Evolutionary conservation across 2,888 invertebrate species (phyloP).

Genomic region (Graphium colonna): DNA sequence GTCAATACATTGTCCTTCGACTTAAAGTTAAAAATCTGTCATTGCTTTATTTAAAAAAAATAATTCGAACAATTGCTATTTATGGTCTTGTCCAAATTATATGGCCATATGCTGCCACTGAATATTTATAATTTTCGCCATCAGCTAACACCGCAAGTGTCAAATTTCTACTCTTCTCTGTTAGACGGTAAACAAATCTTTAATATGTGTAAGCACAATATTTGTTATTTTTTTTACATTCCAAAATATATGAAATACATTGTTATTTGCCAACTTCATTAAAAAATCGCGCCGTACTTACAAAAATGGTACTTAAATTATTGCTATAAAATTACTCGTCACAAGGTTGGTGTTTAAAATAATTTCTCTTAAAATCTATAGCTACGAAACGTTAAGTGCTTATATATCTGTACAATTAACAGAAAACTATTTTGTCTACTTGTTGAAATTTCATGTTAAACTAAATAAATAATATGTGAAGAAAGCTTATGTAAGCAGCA

Average conservation of each 20-base stretch:
- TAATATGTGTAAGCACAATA: constrained; percentile 28
- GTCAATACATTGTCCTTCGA: no score
- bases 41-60: no score
- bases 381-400: background rate
- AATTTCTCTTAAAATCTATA: background rate
- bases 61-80: no score
- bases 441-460: constrained; percentile 18
- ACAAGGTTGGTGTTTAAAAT: background rate
- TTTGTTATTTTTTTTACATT: constrained; percentile 34
- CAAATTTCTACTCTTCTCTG: background rate
- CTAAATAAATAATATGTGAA: constrained; percentile 14
- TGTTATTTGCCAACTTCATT: background rate
- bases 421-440: constrained; percentile 37
- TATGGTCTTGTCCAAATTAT: no score
- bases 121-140: no score
- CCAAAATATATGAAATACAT: constrained; percentile 22
- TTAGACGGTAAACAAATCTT: background rate
- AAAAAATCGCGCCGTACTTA: constrained; percentile 15
- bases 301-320: constrained; percentile 21
- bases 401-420: background rate
- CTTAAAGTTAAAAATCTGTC: no score
- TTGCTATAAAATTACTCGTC: background rate
- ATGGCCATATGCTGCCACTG: no score
- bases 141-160: background rate
- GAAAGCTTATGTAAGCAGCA: constrained; percentile 20